Percentiles rank a stretch among this genome's conserved stretches.
These are phyloP conservation scores for Mesocricetus auratus DNA, from an alignment of 2,113 vertebrate species.

Conservation along the genomic window DNA sequence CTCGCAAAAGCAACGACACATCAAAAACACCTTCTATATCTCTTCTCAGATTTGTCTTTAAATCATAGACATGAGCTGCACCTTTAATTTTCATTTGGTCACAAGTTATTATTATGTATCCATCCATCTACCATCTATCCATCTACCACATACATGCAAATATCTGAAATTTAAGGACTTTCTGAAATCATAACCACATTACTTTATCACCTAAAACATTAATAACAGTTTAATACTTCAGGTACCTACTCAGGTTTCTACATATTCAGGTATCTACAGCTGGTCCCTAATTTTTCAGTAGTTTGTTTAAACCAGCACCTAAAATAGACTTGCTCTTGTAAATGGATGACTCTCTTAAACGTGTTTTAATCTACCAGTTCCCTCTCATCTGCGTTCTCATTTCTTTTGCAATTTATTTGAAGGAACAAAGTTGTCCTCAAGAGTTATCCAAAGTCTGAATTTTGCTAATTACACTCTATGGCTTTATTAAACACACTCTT, in stretches of 20 bases:
- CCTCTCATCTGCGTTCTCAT: neutral
- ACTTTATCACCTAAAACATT: conserved; percentile 33
- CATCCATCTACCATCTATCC: neutral
- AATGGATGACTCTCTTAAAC: neutral
- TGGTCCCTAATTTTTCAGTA: conserved; percentile 6
- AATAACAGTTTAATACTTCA: conserved; percentile 34
- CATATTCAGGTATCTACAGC: conserved; percentile 24
- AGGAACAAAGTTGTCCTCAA: neutral
- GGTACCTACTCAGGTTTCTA: neutral
- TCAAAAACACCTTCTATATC: neutral
- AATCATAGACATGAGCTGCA: neutral
- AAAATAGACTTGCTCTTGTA: neutral
- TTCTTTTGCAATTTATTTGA: conserved; percentile 7
- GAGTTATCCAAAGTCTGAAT: neutral
- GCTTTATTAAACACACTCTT: neutral
- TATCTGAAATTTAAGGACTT: neutral
- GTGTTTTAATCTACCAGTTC: neutral
- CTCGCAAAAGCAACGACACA: neutral
- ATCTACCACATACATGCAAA: neutral
- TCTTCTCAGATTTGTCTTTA: neutral
- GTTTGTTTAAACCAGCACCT: neutral
- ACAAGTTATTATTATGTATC: neutral
- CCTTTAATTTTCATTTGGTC: neutral
- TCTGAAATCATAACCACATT: neutral
- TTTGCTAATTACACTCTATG: neutral